Conservation (phyloP, 2,113 vertebrate species). For the Synodontis membranacea region DNA sequence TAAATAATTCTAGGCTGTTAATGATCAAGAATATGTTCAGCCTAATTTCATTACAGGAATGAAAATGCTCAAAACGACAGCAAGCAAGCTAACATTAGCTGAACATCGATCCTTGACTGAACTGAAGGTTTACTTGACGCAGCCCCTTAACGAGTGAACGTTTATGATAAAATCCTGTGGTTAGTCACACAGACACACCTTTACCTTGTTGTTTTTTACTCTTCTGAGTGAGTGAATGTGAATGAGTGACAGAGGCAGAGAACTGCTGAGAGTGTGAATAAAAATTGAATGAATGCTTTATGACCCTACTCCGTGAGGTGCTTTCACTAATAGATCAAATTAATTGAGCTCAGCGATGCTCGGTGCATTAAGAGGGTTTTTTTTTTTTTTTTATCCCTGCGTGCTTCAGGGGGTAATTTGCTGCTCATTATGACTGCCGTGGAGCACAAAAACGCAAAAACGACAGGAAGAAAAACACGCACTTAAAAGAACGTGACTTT, state of each 20-base stretch:
- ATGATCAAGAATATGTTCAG: no score
- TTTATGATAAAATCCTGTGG: no score
- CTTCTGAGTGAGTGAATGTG: background rate
- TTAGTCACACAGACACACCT: no score
- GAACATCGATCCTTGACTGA: no score
- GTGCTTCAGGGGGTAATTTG: background rate
- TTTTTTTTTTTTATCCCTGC: no score
- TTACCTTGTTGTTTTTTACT: no score
- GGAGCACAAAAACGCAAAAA: background rate
- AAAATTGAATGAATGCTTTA: background rate
- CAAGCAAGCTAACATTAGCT: no score
- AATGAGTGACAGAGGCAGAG: background rate
- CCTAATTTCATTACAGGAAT: no score
- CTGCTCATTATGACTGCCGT: background rate
- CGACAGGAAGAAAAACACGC: background rate
- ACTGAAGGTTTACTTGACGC: no score
- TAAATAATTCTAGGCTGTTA: no score
- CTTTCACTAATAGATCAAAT: background rate
- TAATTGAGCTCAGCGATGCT: background rate
- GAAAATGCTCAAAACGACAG: no score
- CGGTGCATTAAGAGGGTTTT: background rate
- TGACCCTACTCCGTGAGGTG: background rate
- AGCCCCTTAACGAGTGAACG: no score
- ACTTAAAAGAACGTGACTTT: background rate
- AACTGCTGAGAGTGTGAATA: background rate